Percentiles rank a stretch among this genome's conserved stretches.
Evolutionary conservation across 1,140 invertebrate species (phyloP).

Genomic region (Arion vulgaris): DNA sequence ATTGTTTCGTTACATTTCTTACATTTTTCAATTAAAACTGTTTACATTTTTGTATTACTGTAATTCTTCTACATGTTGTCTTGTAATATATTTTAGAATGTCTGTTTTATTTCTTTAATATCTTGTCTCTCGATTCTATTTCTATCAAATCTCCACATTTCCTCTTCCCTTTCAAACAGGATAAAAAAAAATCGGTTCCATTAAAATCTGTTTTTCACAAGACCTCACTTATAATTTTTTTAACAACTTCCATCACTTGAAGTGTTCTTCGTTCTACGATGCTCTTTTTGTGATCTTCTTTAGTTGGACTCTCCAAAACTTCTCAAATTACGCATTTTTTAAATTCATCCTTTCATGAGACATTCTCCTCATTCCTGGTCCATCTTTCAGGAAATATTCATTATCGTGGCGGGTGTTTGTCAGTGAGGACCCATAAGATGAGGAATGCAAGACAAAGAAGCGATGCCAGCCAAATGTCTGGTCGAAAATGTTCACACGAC

Average conservation of each 20-base stretch:
- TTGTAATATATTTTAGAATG: too few species aligned
- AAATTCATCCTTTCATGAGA: neutral
- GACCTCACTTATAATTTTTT: neutral
- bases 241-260: neutral
- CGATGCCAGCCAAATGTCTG: neutral
- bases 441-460: neutral
- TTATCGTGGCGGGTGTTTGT: neutral
- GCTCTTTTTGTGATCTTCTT: neutral
- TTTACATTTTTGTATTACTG: too few species aligned
- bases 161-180: neutral
- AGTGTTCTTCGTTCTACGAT: neutral
- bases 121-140: neutral
- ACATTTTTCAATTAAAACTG: too few species aligned
- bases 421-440: neutral
- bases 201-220: neutral
- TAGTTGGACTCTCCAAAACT: neutral
- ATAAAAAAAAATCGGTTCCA: neutral
- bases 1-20: neutral
- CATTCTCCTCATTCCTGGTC: neutral
- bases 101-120: too few species aligned
- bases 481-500: neutral
- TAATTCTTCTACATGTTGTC: too few species aligned
- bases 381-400: neutral
- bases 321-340: neutral
- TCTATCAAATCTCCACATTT: neutral